Evolutionary conservation across 2,888 invertebrate genomes (phyloP), one percentile per base, ranked within the genome.

Genomic region (Reticulitermes lucifugus): DNA sequence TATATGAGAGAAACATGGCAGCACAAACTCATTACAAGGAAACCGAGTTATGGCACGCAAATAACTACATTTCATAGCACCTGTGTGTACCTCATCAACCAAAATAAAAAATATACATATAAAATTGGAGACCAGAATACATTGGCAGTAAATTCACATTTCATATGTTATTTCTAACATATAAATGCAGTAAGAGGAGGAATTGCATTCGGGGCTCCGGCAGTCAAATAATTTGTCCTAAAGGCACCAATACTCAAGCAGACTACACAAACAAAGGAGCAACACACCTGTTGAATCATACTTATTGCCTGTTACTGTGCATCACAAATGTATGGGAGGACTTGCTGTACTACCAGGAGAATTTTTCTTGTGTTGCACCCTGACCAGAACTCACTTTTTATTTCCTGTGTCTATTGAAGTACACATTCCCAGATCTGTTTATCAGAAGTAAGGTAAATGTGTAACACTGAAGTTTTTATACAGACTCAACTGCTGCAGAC

Each of bases 1-100:
- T 41, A 43, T 29, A 21, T 65, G 71, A 46, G 25, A 59, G 14
- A 79, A 84, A 79, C 43, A 80, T 70, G 70, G 84, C 84, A 84
- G 70, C 65, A 79, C 35, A 70, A 60, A 46, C 18, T 60, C 59
- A 60, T 81, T 35, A 60, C 18, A 83, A 70, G 65, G 65, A 79
- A 77, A 46, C 41, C 79, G 41, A 84, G 84, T 84, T 86, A 86
- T 86, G 86, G 86, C 86, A 86, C 86, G 85, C 85, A 85, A 83
- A 85, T 85, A 84, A 80, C 75, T 83, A 83, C 83, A 85, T 55
- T 84, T 81, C 82, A 80, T 86, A 86, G 86, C 86, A 86, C 86
- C 86, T 79, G 81, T 86, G 86, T 85, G 85, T 85, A 83, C 80
- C 79, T 79, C 79, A 83, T 83, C 83, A 83, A 83, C 79, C 75